These are phyloP conservation scores for Cephalotes varians DNA, from an alignment of 2,888 invertebrate species.

Conservation along the genomic window DNA sequence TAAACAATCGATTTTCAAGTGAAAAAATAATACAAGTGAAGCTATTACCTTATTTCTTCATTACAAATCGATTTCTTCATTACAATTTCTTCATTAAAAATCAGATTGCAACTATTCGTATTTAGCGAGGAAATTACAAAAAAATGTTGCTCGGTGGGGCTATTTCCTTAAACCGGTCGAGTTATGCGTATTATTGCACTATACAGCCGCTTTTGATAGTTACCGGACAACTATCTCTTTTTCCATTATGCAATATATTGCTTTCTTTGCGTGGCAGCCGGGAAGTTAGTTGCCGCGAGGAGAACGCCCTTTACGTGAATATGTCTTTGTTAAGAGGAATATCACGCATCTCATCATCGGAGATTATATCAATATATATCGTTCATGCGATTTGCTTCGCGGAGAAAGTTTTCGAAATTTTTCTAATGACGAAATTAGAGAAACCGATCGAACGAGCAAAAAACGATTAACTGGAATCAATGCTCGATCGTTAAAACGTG, in stretches of 20 bases:
- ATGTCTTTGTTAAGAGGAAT: conserved; percentile 10
- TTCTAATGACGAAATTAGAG: conserved; percentile 40
- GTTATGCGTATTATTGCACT: conserved; percentile 73
- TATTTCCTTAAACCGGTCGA: conserved; percentile 67
- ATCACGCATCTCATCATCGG: not conserved
- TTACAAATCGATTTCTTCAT: not conserved
- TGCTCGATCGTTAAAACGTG: not conserved
- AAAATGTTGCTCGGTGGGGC: conserved; percentile 51
- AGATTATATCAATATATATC: conserved; percentile 29
- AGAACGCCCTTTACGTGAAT: conserved; percentile 36
- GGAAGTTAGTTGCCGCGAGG: conserved; percentile 45
- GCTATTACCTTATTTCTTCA: not conserved
- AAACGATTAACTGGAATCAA: conserved; percentile 56
- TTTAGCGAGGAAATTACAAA: conserved; percentile 7
- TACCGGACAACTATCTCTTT: conserved; percentile 82
- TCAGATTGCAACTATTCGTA: not conserved
- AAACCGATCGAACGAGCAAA: conserved; percentile 33
- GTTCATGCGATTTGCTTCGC: not conserved
- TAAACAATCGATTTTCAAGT: not conserved
- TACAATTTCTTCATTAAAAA: not conserved
- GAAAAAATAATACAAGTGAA: too few relatives aligned
- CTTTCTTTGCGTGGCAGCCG: conserved; percentile 75
- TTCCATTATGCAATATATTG: conserved; percentile 80
- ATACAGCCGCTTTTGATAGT: conserved; percentile 71
- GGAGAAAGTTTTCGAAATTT: conserved; percentile 64